A percentile compares a stretch with the other conserved stretches of the same genome.
Conservation (phyloP, 1,140 invertebrate genomes). For the Cotesia glomerata region DNA sequence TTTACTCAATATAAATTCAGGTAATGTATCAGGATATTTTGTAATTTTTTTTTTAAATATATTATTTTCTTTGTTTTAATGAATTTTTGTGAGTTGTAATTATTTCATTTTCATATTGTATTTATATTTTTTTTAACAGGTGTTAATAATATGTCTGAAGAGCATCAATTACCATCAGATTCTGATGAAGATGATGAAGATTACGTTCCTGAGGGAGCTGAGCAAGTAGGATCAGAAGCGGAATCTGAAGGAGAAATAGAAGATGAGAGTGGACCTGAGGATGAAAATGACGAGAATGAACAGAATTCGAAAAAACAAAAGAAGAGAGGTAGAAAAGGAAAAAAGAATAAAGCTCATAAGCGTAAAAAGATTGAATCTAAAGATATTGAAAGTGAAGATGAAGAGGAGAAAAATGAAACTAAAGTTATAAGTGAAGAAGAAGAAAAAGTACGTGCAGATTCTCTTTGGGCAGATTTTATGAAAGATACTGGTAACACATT, state of each 20-base stretch:
- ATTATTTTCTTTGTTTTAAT: neutral
- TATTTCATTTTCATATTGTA: neutral
- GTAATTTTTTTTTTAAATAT: neutral
- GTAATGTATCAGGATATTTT: too few relatives aligned
- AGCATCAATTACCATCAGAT: constrained; percentile 47
- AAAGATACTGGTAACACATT: constrained; percentile 68
- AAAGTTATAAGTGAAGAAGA: constrained; percentile 62
- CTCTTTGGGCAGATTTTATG: constrained; percentile 78
- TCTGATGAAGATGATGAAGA: constrained; percentile 58
- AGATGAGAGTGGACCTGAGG: constrained; percentile 41
- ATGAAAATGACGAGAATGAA: constrained; percentile 51
- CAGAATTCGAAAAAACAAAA: constrained; percentile 22
- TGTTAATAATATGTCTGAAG: constrained; percentile 32
- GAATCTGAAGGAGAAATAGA: constrained; percentile 52
- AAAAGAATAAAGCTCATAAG: constrained; percentile 17
- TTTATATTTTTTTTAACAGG: neutral
- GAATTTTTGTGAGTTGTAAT: neutral
- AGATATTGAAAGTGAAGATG: constrained; percentile 16
- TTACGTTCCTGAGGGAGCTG: constrained; percentile 52
- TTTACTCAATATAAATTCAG: too few relatives aligned
- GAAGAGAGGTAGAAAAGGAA: constrained; percentile 21
- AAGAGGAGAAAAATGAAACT: constrained; percentile 37
- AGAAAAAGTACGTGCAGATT: constrained; percentile 73
- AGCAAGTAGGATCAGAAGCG: constrained; percentile 50
- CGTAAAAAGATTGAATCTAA: constrained; percentile 16